Evolutionary conservation across 2,797 vertebrate species (phyloP).

Genomic region (Philypnodon macrostomus): DNA sequence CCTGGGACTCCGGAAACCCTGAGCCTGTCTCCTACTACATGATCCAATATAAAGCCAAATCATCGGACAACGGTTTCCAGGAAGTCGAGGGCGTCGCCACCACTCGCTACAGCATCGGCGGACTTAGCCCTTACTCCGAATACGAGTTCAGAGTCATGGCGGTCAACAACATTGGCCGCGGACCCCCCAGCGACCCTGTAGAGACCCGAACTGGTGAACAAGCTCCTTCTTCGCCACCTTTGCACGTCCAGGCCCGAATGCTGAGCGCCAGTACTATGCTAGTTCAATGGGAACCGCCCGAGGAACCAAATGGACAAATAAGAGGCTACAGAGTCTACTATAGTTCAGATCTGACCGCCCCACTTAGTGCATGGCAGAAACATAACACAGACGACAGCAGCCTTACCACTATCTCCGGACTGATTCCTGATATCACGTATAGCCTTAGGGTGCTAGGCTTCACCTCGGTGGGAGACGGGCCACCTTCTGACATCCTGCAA

Average conservation of each 20-base stretch:
- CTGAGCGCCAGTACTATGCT: slow-evolving; percentile 93
- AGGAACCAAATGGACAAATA: slow-evolving; percentile 92
- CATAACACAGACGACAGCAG: slow-evolving; percentile 92
- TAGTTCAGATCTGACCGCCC: slow-evolving; percentile 81
- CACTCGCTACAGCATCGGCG: slow-evolving; percentile 94
- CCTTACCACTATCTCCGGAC: slow-evolving; percentile 88
- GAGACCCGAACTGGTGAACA: slow-evolving; percentile 90
- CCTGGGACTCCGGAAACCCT: slow-evolving; percentile 93
- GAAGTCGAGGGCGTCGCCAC: slow-evolving; percentile 94
- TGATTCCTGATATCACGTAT: slow-evolving; percentile 91
- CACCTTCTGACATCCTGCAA: slow-evolving; percentile 89
- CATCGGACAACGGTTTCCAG: slow-evolving; percentile 84
- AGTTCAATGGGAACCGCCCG: slow-evolving; percentile 91
- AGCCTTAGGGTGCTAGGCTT: slow-evolving; percentile 92
- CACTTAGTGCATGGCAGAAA: slow-evolving; percentile 89
- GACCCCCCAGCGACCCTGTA: slow-evolving; percentile 87
- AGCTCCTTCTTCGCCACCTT: slow-evolving; percentile 89
- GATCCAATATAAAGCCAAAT: slow-evolving; percentile 89
- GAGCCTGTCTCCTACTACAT: slow-evolving; percentile 92
- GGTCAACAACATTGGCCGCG: slow-evolving; percentile 93
- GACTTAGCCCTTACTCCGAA: slow-evolving; percentile 92
- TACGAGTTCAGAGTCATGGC: slow-evolving; percentile 91
- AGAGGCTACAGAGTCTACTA: slow-evolving; percentile 92
- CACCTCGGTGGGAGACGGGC: slow-evolving; percentile 91
- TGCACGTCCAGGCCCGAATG: slow-evolving; percentile 92